A percentile compares a stretch with the other conserved stretches of the same genome.
phyloP scores from a whole-genome alignment of 2,888 invertebrate genomes.

The Plutella xylostella region DNA sequence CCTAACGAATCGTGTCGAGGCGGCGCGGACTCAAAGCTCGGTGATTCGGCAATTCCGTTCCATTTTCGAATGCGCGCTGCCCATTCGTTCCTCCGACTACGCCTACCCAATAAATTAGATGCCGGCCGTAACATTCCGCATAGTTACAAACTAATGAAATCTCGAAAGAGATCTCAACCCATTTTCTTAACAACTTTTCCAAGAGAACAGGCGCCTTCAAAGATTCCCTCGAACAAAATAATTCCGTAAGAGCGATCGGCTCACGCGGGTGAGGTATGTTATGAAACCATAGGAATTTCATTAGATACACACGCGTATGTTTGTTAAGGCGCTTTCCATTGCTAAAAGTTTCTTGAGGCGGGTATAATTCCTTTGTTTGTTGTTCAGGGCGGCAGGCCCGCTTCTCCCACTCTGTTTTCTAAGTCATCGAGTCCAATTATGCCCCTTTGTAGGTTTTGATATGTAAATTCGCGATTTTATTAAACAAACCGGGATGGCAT shows the following conservation, averaged over 20 bases:
- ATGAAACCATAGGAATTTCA: conserved; percentile 71
- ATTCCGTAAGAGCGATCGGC: conserved; percentile 64
- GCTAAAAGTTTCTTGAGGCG: conserved; percentile 72
- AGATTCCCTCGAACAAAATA: conserved; percentile 65
- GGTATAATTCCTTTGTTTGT: conserved; percentile 70
- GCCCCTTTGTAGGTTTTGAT: conserved; percentile 71
- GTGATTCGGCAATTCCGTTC: conserved; percentile 64
- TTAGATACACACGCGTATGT: conserved; percentile 71
- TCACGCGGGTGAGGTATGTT: conserved; percentile 59
- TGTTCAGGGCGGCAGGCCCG: conserved; percentile 51
- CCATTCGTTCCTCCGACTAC: conserved; percentile 66
- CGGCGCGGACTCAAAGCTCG: conserved; percentile 58
- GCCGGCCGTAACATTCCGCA: conserved; percentile 59
- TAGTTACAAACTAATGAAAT: conserved; percentile 69
- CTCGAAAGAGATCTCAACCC: conserved; percentile 66
- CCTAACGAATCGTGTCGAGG: conserved; percentile 67
- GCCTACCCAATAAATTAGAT: conserved; percentile 68
- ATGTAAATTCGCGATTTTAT: conserved; percentile 71
- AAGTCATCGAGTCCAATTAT: conserved; percentile 71
- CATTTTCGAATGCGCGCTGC: conserved; percentile 62
- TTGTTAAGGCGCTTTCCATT: conserved; percentile 71
- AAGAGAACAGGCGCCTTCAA: conserved; percentile 67
- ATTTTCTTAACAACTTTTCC: conserved; percentile 70
- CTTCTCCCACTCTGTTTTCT: conserved; percentile 66
- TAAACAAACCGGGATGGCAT: conserved; percentile 70